phyloP scores from a whole-genome alignment of 2,888 invertebrate genomes.

The Zhuqinia jingwanae region DNA sequence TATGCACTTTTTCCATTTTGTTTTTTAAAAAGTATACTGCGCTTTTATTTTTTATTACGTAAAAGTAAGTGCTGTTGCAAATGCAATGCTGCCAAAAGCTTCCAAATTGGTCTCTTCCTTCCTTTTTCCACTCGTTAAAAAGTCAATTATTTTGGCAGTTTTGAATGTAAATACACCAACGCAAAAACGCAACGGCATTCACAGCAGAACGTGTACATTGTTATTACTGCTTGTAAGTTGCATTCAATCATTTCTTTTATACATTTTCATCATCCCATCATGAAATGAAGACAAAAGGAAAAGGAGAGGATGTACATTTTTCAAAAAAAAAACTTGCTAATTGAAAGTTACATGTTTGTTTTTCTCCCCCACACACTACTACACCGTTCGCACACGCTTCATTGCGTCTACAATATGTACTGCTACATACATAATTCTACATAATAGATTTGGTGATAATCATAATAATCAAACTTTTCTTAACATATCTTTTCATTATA shows the following conservation, averaged over 20 bases:
- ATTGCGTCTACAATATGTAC: background rate
- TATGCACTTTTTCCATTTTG: background rate
- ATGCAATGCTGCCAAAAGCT: too few relatives aligned
- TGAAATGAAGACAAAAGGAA: background rate
- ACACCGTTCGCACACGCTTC: too few relatives aligned
- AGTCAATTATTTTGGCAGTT: too few relatives aligned
- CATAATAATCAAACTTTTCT: background rate
- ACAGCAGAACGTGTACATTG: too few relatives aligned
- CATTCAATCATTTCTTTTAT: too few relatives aligned
- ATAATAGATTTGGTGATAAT: conserved; percentile 7
- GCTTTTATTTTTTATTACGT: too few relatives aligned
- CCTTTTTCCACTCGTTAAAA: too few relatives aligned
- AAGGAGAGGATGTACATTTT: background rate
- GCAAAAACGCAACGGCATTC: background rate
- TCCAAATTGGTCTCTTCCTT: conserved; percentile 22
- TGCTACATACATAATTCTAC: background rate
- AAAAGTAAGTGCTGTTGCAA: too few relatives aligned
- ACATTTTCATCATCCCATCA: background rate
- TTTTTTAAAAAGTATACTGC: too few relatives aligned
- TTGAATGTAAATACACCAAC: background rate
- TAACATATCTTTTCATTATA: background rate
- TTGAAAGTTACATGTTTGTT: background rate
- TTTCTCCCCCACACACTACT: conserved; percentile 9
- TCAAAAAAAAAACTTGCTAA: conserved; percentile 15
- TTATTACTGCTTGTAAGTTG: too few relatives aligned